Conservation (phyloP, 2,888 invertebrate species). For the Acleris emargana region DNA sequence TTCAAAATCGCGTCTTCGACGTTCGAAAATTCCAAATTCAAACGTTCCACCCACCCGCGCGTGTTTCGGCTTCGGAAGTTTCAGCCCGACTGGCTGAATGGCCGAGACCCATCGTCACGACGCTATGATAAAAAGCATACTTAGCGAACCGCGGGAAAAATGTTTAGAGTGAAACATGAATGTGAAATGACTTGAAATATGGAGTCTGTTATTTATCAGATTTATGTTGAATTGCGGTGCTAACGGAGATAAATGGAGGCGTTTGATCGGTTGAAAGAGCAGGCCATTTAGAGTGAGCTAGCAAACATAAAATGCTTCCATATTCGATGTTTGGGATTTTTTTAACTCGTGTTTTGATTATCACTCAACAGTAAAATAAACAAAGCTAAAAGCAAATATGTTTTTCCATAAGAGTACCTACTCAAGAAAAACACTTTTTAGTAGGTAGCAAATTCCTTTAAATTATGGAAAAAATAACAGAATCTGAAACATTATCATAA, state of each 20-base stretch:
- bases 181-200: slow-evolving; percentile 26
- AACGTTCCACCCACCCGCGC: slow-evolving; percentile 1
- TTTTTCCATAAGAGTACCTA: too few species aligned
- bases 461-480: too few species aligned
- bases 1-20: slow-evolving; percentile 5
- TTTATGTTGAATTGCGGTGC: slow-evolving; percentile 8
- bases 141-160: slow-evolving; percentile 25
- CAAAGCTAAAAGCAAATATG: too few species aligned
- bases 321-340: too few species aligned
- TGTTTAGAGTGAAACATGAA: slow-evolving; percentile 18
- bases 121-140: slow-evolving; percentile 24
- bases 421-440: too few species aligned
- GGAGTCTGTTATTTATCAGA: slow-evolving; percentile 17
- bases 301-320: too few species aligned
- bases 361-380: not conserved
- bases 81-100: slow-evolving; percentile 32
- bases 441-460: too few species aligned
- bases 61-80: slow-evolving; percentile 21
- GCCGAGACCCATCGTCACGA: slow-evolving; percentile 16
- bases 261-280: not conserved
- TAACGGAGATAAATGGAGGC: slow-evolving; percentile 1
- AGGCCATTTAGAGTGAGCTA: not conserved
- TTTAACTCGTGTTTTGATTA: not conserved
- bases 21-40: slow-evolving; percentile 21
- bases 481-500: too few species aligned